phyloP scores from a whole-genome alignment of 2,113 vertebrate species.

The Daphoenositta chrysoptera region DNA sequence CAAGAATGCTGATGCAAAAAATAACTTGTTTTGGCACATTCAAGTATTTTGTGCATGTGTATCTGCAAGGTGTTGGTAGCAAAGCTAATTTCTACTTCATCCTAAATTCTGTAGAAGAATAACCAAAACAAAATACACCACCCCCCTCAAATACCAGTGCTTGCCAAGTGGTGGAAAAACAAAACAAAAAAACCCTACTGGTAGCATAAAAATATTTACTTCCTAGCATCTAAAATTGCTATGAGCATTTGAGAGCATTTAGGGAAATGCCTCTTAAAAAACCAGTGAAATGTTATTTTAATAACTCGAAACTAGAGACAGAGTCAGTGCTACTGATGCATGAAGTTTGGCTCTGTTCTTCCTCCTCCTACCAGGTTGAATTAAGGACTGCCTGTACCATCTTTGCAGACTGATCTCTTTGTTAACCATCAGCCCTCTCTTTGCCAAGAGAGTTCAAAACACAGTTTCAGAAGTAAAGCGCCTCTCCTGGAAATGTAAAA shows the following conservation, averaged over 20 bases:
- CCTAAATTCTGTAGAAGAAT: background rate
- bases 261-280: slow-evolving; percentile 6
- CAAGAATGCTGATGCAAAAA: slow-evolving; percentile 33
- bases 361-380: background rate
- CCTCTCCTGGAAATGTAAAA: background rate
- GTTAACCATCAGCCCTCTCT: background rate
- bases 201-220: slow-evolving; percentile 33
- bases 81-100: slow-evolving; percentile 1
- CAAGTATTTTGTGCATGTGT: background rate
- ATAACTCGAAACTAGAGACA: background rate
- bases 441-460: background rate
- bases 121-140: slow-evolving; percentile 12
- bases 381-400: background rate
- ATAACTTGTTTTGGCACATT: slow-evolving; percentile 41
- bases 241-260: background rate
- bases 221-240: background rate
- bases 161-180: background rate
- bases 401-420: background rate
- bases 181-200: background rate
- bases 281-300: background rate
- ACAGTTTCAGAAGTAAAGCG: background rate
- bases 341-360: background rate
- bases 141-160: background rate
- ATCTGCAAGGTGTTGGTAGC: slow-evolving; percentile 5
- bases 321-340: background rate